Percentiles rank a stretch among this genome's conserved stretches.
Conservation (phyloP, 2,113 vertebrate genomes). For the Lota lota region DNA sequence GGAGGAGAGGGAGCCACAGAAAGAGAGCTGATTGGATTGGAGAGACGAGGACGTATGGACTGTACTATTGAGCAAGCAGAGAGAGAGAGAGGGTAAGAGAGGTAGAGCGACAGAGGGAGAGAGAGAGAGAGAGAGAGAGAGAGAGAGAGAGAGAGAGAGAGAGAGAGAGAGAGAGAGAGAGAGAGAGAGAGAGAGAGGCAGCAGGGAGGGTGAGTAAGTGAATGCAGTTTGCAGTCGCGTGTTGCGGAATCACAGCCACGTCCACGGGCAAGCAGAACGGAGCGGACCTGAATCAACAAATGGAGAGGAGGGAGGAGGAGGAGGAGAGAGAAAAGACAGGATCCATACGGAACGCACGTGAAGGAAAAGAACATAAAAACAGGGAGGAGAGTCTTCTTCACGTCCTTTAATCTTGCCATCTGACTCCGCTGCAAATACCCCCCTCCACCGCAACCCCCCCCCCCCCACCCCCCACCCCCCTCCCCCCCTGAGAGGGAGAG, state of each 20-base stretch:
- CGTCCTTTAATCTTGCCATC: conserved; percentile 55
- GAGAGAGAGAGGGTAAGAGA: conserved; percentile 10
- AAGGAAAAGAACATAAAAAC: conserved; percentile 16
- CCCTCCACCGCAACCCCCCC: not conserved
- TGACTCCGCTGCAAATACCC: conserved; percentile 22
- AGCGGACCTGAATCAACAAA: conserved; percentile 62
- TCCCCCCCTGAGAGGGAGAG: conserved; percentile 23
- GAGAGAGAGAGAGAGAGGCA: conserved; percentile 31
- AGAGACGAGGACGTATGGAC: conserved; percentile 67
- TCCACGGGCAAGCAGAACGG: conserved; percentile 46
- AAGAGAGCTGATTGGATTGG: conserved; percentile 70
- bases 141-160: conserved; percentile 36
- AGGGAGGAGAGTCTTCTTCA: conserved; percentile 16
- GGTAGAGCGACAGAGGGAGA: not conserved
- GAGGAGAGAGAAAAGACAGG: too few species aligned
- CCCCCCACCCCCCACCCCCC: not conserved
- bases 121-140: conserved; percentile 45
- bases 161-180: conserved; percentile 20
- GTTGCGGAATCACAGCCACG: conserved; percentile 64
- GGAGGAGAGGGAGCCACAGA: conserved; percentile 25
- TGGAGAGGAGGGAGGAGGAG: conserved; percentile 49
- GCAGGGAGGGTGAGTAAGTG: conserved; percentile 69
- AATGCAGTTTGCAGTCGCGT: conserved; percentile 69
- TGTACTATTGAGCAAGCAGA: conserved; percentile 69
- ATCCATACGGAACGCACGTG: conserved; percentile 22